phyloP scores from a whole-genome alignment of 2,888 invertebrate genomes.

The Hemistola chrysoprasaria region DNA sequence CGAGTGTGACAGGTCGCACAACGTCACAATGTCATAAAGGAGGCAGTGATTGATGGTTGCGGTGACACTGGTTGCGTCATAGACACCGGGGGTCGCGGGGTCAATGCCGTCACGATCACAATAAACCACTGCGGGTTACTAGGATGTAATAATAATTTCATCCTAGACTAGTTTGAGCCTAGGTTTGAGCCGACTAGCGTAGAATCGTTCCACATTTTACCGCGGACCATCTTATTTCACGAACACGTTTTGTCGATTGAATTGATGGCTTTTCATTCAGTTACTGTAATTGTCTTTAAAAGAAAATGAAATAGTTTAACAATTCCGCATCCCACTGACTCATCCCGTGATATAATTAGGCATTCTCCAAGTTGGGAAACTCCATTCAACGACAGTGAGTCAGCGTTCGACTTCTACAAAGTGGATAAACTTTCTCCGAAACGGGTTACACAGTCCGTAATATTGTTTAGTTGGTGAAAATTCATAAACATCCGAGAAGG shows the following conservation, averaged over 20 bases:
- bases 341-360: constrained; percentile 8
- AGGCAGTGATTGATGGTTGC: constrained; percentile 71
- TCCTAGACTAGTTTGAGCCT: constrained; percentile 41
- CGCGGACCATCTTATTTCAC: too few species aligned
- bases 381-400: constrained; percentile 23
- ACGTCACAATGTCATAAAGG: constrained; percentile 72
- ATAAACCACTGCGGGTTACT: constrained; percentile 47
- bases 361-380: constrained; percentile 21
- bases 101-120: constrained; percentile 71
- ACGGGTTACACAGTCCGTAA: constrained; percentile 24
- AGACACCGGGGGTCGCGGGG: constrained; percentile 63
- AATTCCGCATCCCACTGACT: constrained; percentile 11
- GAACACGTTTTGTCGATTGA: too few species aligned
- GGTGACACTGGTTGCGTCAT: constrained; percentile 69
- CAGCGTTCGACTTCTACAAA: constrained; percentile 18
- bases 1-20: constrained; percentile 53
- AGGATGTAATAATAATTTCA: constrained; percentile 42
- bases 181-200: constrained; percentile 27
- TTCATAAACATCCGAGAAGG: constrained; percentile 55
- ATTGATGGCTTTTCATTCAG: too few species aligned
- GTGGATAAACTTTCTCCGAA: constrained; percentile 32
- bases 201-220: constrained; percentile 7
- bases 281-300: too few species aligned
- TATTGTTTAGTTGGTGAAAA: constrained; percentile 51
- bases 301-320: constrained; percentile 5